phyloP scores from a whole-genome alignment of 2,888 invertebrate genomes.

The Augiades crinisus region DNA sequence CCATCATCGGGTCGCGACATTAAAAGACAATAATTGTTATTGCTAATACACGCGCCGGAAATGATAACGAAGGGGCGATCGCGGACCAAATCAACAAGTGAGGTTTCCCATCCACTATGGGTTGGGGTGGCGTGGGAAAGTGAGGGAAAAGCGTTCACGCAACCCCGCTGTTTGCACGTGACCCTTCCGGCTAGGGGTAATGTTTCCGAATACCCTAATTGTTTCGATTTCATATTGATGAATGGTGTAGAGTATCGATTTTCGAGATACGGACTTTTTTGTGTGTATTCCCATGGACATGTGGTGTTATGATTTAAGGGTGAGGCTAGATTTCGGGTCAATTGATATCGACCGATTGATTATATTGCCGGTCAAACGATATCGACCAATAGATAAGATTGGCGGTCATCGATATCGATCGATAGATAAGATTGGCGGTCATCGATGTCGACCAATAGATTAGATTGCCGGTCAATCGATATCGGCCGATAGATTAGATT shows the following conservation, averaged over 20 bases:
- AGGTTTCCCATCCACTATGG: conserved; percentile 57
- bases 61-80: conserved; percentile 54
- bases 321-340: no score
- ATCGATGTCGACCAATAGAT: no score
- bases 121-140: conserved; percentile 69
- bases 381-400: no score
- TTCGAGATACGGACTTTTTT: no score
- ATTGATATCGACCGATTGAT: no score
- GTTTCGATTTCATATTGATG: conserved; percentile 18
- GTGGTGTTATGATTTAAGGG: no score
- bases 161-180: conserved; percentile 59
- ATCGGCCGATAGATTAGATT: no score
- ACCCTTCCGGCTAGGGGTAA: conserved; percentile 58
- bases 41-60: conserved; percentile 52
- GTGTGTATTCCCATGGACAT: no score
- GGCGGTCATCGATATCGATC: no score
- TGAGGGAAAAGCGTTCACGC: conserved; percentile 66
- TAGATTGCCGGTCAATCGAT: no score
- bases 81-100: conserved; percentile 71
- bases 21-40: conserved; percentile 37
- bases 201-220: conserved; percentile 8
- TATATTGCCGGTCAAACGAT: no score
- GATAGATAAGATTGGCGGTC: no score
- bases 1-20: conserved; percentile 27
- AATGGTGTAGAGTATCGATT: conserved; percentile 9